These are phyloP conservation scores for Noctua pronuba DNA, from an alignment of 2,888 invertebrate genomes.

Conservation along the genomic window DNA sequence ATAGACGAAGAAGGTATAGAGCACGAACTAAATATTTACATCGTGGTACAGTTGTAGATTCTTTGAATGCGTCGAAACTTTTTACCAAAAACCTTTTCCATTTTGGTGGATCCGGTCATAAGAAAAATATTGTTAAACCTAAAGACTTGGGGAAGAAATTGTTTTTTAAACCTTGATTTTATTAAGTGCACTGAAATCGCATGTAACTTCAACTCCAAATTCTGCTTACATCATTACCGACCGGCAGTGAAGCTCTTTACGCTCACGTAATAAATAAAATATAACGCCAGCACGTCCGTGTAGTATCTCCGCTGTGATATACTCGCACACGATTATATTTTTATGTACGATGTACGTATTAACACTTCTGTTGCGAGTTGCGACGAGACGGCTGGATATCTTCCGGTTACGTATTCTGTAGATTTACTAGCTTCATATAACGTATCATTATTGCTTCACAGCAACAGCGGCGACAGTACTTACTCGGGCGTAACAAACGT, in stretches of 20 bases:
- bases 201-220: neutral
- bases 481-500: constrained; percentile 24
- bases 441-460: constrained; percentile 33
- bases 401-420: constrained; percentile 31
- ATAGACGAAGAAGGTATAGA: neutral
- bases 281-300: constrained; percentile 21
- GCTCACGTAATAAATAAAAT: constrained; percentile 48
- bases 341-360: constrained; percentile 40
- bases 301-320: constrained; percentile 40
- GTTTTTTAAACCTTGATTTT: neutral
- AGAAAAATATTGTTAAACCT: no score
- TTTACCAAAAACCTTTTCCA: constrained; percentile 4
- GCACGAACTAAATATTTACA: neutral
- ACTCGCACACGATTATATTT: constrained; percentile 46
- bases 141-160: neutral
- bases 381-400: constrained; percentile 17
- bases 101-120: neutral
- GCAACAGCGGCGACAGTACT: constrained; percentile 1
- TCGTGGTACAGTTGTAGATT: neutral
- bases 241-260: constrained; percentile 15
- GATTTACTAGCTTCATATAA: constrained; percentile 22
- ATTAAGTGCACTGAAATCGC: neutral
- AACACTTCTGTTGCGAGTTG: constrained; percentile 31
- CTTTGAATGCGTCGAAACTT: constrained; percentile 22
- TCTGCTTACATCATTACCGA: constrained; percentile 2